Evolutionary conservation across 1,140 invertebrate genomes (phyloP).

Genomic region (Octopus bimaculoides): DNA sequence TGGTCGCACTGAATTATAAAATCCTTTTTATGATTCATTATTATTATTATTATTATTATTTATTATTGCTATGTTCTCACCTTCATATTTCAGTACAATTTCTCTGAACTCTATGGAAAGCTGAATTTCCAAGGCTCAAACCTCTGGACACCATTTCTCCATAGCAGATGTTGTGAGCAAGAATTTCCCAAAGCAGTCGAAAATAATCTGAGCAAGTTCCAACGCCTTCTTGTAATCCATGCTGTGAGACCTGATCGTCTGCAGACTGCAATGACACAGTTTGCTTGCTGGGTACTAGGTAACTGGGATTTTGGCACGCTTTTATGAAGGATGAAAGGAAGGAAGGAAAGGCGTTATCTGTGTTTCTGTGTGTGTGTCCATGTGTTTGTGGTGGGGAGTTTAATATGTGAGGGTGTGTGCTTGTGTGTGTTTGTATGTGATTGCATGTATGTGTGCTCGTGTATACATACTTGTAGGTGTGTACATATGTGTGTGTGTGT

Average conservation of each 20-base stretch:
- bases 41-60: neutral
- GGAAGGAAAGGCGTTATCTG: too few relatives aligned
- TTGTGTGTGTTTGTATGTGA: too few relatives aligned
- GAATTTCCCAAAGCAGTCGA: conserved; percentile 62
- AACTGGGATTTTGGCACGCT: conserved; percentile 23
- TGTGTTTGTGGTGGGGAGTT: too few relatives aligned
- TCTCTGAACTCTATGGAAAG: conserved; percentile 66
- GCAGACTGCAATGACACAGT: conserved; percentile 69
- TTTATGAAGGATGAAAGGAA: too few relatives aligned
- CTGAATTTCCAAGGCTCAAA: conserved; percentile 66
- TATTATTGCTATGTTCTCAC: neutral
- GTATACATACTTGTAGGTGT: too few relatives aligned
- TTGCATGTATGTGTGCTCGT: too few relatives aligned
- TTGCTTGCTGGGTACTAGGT: conserved; percentile 71
- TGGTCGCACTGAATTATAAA: too few relatives aligned
- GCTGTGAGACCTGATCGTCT: conserved; percentile 79
- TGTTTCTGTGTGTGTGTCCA: too few relatives aligned
- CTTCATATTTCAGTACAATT: conserved; percentile 51
- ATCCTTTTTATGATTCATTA: too few relatives aligned
- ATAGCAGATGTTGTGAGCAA: conserved; percentile 63
- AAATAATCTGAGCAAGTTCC: conserved; percentile 70
- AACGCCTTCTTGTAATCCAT: conserved; percentile 80
- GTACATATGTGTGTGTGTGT: too few relatives aligned
- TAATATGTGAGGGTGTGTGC: too few relatives aligned
- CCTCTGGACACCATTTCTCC: conserved; percentile 70